Conservation (phyloP, 2,113 vertebrate species). For the Stomatorhinus ivindoensis region DNA sequence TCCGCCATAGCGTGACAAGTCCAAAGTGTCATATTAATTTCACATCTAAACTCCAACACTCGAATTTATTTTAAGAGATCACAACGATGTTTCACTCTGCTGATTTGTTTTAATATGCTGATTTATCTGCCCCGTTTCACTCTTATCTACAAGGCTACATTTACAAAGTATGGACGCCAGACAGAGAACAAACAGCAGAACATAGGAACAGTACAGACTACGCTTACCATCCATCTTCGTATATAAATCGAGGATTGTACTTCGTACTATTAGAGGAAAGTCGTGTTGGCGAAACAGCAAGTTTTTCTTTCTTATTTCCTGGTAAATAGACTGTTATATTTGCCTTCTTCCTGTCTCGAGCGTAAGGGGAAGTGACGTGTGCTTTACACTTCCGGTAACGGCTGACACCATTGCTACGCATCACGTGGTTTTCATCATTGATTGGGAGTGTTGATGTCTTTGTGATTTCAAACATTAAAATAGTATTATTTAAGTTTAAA, state of each 20-base stretch:
- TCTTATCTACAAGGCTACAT: background rate
- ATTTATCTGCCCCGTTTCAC: background rate
- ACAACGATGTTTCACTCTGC: background rate
- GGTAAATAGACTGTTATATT: background rate
- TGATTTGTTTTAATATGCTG: background rate
- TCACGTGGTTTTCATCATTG: background rate
- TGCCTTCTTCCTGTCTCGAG: background rate
- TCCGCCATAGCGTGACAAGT: background rate
- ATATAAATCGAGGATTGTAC: background rate
- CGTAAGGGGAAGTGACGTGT: background rate
- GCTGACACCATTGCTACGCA: background rate
- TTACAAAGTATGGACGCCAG: background rate
- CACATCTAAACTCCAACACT: background rate
- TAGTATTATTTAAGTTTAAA: no score
- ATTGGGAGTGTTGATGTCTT: background rate
- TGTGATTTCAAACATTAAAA: background rate
- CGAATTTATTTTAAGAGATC: background rate
- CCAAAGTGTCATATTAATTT: background rate
- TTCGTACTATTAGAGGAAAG: background rate
- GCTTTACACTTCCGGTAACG: background rate
- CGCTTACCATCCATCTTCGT: slow-evolving; percentile 17
- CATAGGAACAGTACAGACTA: background rate
- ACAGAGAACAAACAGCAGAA: background rate
- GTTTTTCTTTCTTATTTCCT: slow-evolving; percentile 7
- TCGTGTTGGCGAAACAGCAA: background rate